Evolutionary conservation across 2,797 vertebrate genomes (phyloP), one percentile per base, ranked within the genome.

Genomic region (Australoheros facetus): DNA sequence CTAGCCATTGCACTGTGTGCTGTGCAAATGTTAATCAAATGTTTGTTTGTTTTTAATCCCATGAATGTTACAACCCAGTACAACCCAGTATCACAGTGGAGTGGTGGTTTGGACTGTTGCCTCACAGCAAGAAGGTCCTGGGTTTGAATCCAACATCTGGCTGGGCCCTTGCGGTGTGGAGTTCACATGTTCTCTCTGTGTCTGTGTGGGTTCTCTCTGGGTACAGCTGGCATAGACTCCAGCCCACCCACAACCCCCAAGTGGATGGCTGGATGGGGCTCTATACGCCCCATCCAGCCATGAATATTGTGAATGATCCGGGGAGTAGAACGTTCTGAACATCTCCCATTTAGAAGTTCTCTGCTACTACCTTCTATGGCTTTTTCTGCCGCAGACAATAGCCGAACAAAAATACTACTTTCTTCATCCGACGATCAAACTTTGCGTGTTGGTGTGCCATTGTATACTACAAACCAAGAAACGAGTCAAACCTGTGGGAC

Each of bases 401-500:
- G 4, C 55, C 42, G 23, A 17, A 57, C 30, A 55, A 56, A 58
- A 75, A 78, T 37, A 1, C n/a, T 12, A 21, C 28, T 72, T 66
- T 58, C 71, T 42, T 30, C 57, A 58, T 23, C 42, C 11, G 32
- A 11, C 42, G 60, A 21, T 30, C 39, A 81, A 34, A 34, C 12
- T 58, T 81, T 69, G 16, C 8, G 2, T 32, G 55, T 26, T 42
- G 75, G 17, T 64, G 45, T 57, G 34, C 2, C 8, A 54, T 32
- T 70, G 55, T 21, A 56, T 34, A 48, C 11, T 32, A 19, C 17
- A 48, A 76, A 59, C 6, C 3, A 45, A 32, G 26, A 75, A 79
- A 39, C 57, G 53, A 66, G 60, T 56, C 66, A 76, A 71, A 82
- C 71, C 59, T 76, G 32, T 72, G 60, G 21, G 16, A 66, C 62